Evolutionary conservation across 2,888 invertebrate species (phyloP).

Genomic region (Pyrochroa serraticornis): DNA sequence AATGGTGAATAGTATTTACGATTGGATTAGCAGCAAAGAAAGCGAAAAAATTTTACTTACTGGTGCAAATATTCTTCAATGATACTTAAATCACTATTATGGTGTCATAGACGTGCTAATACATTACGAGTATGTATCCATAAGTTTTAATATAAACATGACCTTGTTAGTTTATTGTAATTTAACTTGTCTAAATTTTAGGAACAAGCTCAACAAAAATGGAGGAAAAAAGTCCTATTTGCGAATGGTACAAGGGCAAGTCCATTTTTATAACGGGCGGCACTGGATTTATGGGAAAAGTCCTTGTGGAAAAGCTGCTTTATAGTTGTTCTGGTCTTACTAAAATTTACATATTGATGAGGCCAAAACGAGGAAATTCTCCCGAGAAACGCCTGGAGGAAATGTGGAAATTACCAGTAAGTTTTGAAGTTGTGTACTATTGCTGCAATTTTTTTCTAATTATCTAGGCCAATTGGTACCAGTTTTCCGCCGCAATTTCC

Average conservation of each 20-base stretch:
- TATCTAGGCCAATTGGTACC: too few relatives aligned
- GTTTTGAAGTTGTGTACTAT: conserved; percentile 36
- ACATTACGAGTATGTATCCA: too few relatives aligned
- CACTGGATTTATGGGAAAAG: conserved; percentile 50
- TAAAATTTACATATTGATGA: conserved; percentile 77
- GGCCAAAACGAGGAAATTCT: conserved; percentile 72
- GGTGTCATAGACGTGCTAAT: too few relatives aligned
- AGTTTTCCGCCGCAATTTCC: too few relatives aligned
- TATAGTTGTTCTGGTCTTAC: conserved; percentile 70
- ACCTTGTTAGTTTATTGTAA: too few relatives aligned
- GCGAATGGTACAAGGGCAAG: conserved; percentile 44
- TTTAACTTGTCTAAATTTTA: too few relatives aligned
- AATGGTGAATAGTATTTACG: too few relatives aligned
- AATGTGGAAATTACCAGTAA: conserved; percentile 64
- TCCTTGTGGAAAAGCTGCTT: conserved; percentile 47
- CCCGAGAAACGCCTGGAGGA: conserved; percentile 59
- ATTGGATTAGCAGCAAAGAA: too few relatives aligned
- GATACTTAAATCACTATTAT: too few relatives aligned
- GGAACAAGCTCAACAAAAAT: background rate
- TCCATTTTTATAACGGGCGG: conserved; percentile 47
- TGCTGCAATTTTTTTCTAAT: background rate
- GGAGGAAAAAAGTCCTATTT: conserved; percentile 32
- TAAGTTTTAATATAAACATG: too few relatives aligned
- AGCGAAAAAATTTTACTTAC: too few relatives aligned
- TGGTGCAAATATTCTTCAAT: too few relatives aligned